Percentiles rank a stretch among this genome's conserved stretches.
Conservation (phyloP, 2,888 invertebrate species). For the Thalpophila matura region DNA sequence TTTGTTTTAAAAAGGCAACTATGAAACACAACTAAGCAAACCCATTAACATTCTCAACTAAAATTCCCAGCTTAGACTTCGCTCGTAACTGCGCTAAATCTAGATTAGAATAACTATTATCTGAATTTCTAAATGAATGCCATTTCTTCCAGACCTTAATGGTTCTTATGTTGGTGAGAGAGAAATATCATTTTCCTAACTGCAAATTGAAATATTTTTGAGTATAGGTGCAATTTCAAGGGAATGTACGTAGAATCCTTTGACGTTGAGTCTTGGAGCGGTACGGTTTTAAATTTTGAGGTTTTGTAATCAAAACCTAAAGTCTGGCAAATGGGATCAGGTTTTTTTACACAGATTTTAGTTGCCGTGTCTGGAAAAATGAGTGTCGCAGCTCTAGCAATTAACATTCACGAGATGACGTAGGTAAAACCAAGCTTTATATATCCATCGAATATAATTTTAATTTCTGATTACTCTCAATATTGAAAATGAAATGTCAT, state of each 20-base stretch:
- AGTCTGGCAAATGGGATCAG: too few species aligned
- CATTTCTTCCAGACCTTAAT: constrained; percentile 35
- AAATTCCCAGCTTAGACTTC: constrained; percentile 47
- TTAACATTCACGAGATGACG: not conserved
- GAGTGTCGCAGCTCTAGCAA: too few species aligned
- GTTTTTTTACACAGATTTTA: too few species aligned
- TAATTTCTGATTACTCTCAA: constrained; percentile 3
- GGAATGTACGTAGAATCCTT: not conserved
- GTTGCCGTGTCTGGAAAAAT: too few species aligned
- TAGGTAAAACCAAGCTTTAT: not conserved
- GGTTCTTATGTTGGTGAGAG: constrained; percentile 36
- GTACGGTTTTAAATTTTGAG: too few species aligned
- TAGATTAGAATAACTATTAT: constrained; percentile 56
- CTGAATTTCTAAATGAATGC: constrained; percentile 53
- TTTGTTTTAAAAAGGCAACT: constrained; percentile 29
- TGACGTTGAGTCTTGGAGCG: not conserved
- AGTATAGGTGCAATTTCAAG: constrained; percentile 13
- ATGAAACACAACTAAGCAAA: constrained; percentile 23
- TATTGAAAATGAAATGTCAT: constrained; percentile 2
- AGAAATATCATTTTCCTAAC: constrained; percentile 51
- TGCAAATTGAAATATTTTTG: constrained; percentile 60
- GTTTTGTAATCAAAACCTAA: too few species aligned
- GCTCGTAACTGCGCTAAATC: constrained; percentile 37
- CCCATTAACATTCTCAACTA: constrained; percentile 39
- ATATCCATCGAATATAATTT: not conserved